Evolutionary conservation across 1,140 invertebrate species (phyloP).

Genomic region (Antheraea pernyi): DNA sequence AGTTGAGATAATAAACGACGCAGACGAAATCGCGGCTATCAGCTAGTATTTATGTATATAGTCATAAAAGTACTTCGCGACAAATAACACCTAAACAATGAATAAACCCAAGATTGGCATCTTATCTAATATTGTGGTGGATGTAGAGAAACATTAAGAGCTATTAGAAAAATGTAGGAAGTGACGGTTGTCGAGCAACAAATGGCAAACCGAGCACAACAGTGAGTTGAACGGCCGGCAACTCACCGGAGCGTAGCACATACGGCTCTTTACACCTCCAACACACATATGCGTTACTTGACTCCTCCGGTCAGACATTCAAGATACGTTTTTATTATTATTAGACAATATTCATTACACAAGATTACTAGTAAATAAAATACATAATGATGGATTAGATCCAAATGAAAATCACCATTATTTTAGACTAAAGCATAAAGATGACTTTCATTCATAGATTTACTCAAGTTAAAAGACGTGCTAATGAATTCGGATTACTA

Average conservation of each 20-base stretch:
- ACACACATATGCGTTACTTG: constrained; percentile 17
- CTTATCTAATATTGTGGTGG: not conserved
- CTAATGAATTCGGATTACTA: constrained; percentile 53
- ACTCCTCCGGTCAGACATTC: not conserved
- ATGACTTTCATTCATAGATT: constrained; percentile 33
- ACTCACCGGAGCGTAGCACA: constrained; percentile 56
- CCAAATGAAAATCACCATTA: not conserved
- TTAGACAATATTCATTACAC: too few relatives aligned
- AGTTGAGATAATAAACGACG: too few relatives aligned
- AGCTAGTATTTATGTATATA: too few relatives aligned
- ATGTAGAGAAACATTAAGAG: not conserved
- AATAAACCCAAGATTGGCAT: not conserved
- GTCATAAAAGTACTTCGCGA: not conserved
- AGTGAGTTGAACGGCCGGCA: constrained; percentile 67
- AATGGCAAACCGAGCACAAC: constrained; percentile 55
- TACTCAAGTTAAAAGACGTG: constrained; percentile 27
- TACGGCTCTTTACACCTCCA: constrained; percentile 45
- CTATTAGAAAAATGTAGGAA: constrained; percentile 48
- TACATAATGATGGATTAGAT: not conserved
- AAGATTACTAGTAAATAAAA: not conserved
- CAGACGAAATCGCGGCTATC: too few relatives aligned
- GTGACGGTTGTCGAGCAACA: constrained; percentile 54
- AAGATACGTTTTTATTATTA: too few relatives aligned
- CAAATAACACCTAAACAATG: not conserved
- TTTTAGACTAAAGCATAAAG: constrained; percentile 1